These are phyloP conservation scores for Antigone vipio DNA, from an alignment of 2,113 vertebrate species.

Conservation along the genomic window DNA sequence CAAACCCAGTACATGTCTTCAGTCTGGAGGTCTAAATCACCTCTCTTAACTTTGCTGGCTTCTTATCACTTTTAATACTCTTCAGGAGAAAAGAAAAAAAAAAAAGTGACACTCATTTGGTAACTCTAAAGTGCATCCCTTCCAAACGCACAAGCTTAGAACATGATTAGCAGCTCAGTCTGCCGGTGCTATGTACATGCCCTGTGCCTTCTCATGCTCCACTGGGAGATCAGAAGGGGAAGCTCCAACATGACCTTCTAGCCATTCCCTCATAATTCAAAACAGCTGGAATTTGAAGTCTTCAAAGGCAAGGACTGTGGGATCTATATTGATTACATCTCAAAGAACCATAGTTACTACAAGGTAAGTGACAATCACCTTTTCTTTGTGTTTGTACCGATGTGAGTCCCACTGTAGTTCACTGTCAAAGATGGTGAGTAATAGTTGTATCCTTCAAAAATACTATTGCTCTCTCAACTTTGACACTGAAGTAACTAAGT, in stretches of 20 bases:
- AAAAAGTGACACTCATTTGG: not conserved
- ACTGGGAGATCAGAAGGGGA: not conserved
- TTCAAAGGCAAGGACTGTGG: not conserved
- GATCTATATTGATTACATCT: not conserved
- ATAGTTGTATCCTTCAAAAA: not conserved
- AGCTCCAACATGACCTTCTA: not conserved
- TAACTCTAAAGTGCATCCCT: not conserved
- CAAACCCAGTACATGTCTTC: not conserved
- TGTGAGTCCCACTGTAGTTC: not conserved
- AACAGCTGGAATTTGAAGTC: conserved; percentile 12
- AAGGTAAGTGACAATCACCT: not conserved
- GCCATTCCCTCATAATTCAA: not conserved
- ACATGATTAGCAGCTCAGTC: not conserved
- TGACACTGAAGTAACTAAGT: not conserved
- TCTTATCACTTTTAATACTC: not conserved
- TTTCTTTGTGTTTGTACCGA: not conserved
- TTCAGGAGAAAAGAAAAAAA: not conserved
- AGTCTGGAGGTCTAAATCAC: not conserved
- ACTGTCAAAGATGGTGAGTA: not conserved
- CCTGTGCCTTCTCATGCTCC: not conserved
- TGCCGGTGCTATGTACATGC: not conserved
- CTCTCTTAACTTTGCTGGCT: not conserved
- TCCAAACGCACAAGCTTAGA: not conserved
- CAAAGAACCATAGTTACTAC: not conserved
- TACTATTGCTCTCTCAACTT: not conserved